Base-by-base conservation (phyloP, 2,888 invertebrate genomes). In the Eutolmus rufibarbis region DNA sequence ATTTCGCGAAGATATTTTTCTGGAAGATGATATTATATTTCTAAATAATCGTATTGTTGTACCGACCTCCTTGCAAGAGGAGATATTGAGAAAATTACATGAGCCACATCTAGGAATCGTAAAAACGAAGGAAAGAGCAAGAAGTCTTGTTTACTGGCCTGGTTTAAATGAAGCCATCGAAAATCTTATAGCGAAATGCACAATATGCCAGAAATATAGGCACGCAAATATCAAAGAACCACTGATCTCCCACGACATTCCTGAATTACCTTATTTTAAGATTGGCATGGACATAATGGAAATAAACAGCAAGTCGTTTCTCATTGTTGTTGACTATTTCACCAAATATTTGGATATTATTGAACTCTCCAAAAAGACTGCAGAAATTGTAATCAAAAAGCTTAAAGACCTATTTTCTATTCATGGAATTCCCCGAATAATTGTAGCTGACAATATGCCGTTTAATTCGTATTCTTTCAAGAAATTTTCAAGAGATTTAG, bases 41-140 rank as follows among this genome's bases (percentile, higher is more conserved):
- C 19, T 74, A 5, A n/a, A n/a, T n/a, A n/a, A n/a, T n/a, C n/a
- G n/a, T n/a, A n/a, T n/a, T n/a, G n/a, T n/a, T n/a, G n/a, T 51
- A 51, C 51, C 51, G 0, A 51, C 51, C 16, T n/a, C n/a, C 51
- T 16, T n/a, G 16, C 51, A n/a, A 7, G 51, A n/a, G 51, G 51
- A 51, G n/a, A 51, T 51, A n/a, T n/a, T 51, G n/a, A 51, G 74
- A 5, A 31, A 31, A 40, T 74, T 88, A 31, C 86, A 86, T 23
- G 31, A 23, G 23, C 7, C 81, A 9, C 87, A 88, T n/a, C n/a
- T 87, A 9, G 87, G 86, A 1, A 78, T 82, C 23, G 84, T 79
- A 74, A 88, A 87, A 87, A 88, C 86, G 12, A 88, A 87, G 78
- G 7, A 8, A 3, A 51, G 84, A 19, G 88, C 87, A 14, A 40